Evolutionary conservation across 2,888 invertebrate genomes (phyloP), one percentile per base, ranked within the genome.

Genomic region (Phortica okadai): DNA sequence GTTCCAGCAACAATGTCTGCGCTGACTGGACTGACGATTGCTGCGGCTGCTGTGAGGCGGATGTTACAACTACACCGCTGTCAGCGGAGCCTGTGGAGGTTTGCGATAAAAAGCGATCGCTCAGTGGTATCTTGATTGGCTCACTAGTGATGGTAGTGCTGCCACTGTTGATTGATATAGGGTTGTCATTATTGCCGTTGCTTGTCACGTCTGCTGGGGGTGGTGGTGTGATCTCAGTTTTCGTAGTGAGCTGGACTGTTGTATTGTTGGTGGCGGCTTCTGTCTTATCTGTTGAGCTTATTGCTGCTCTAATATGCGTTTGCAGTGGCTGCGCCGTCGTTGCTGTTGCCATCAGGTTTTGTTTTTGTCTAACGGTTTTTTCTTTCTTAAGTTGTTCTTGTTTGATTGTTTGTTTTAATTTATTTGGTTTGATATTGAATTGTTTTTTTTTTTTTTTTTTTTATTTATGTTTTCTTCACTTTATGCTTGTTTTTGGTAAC

Each of bases 31-130:
- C n/a, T 5, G 7, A n/a, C 41, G 4, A 16, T 5, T 44, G 33
- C 14, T 67, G 67, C 67, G 1, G 83, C 76, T 85, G 83, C 67
- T 84, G 84, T 56, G 84, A 82, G 50, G 79, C 80, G 75, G 83
- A 82, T 69, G 82, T 82, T 67, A 84, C 82, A 70, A 89, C 83
- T 75, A 88, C 86, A 7, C 90, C 90, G 82, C 91, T 91, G 80
- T 90, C 90, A 16, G 90, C 90, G 14, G 90, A 90, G 16, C 91
- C 89, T 33, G 88, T 90, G 14, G 90, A 90, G 14, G 90, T 84
- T 82, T 91, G 90, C n/a, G 89, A 88, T 45, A 89, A 84, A 81
- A 90, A 90, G n/a, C 88, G 84, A 77, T 89, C 90, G 80, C 82
- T 89, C 76, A 90, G 66, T 50, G 91, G 90, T 76, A 90, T 90